Percentiles rank a stretch among this genome's conserved stretches.
These are phyloP conservation scores for Zaprionus gabonicus DNA, from an alignment of 1,140 invertebrate genomes.

Conservation along the genomic window DNA sequence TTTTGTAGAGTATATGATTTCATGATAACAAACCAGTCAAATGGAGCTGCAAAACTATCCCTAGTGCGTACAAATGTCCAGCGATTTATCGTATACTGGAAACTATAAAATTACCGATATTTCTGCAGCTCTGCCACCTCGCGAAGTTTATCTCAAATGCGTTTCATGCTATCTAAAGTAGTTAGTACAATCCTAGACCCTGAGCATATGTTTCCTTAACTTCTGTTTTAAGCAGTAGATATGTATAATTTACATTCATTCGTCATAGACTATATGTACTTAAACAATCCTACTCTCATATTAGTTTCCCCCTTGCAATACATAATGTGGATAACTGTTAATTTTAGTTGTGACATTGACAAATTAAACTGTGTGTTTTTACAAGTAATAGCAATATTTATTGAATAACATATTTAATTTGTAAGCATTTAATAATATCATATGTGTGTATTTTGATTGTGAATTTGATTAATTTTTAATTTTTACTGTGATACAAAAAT, in stretches of 20 bases:
- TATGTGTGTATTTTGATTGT: constrained; percentile 77
- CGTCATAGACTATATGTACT: constrained; percentile 12
- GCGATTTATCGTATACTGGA: neutral
- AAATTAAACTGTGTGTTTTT: constrained; percentile 53
- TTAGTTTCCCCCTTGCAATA: constrained; percentile 30
- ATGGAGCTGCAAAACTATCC: neutral
- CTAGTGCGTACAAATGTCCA: neutral
- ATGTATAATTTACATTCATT: neutral
- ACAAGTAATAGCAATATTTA: constrained; percentile 64
- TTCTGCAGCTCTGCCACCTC: neutral
- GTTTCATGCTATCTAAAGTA: neutral
- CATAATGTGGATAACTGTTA: constrained; percentile 41
- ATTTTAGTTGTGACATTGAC: constrained; percentile 47
- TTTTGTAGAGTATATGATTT: constrained; percentile 43
- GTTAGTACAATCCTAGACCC: neutral
- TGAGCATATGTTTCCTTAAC: neutral
- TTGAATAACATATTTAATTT: constrained; percentile 61
- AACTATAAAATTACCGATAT: neutral
- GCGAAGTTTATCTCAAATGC: neutral
- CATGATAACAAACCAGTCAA: neutral
- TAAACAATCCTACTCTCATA: constrained; percentile 22
- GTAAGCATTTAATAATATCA: constrained; percentile 74
- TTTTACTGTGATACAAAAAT: constrained; percentile 78
- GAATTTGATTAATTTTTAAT: constrained; percentile 77
- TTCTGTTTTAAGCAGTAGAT: neutral